phyloP scores from a whole-genome alignment of 92 coral and sea anemone genomes.

The Pocillopora meandrina region DNA sequence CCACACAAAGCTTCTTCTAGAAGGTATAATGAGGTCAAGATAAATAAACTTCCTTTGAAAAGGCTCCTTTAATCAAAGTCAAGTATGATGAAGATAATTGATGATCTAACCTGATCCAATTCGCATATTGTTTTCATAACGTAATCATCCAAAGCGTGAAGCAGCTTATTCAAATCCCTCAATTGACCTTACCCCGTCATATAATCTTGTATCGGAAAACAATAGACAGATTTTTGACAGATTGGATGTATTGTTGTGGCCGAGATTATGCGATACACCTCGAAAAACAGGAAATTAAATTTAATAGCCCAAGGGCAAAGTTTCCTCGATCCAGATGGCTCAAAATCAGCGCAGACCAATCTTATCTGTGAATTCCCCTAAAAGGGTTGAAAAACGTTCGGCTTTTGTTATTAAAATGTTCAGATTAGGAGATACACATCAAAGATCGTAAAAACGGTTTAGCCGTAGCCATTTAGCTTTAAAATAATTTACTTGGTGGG shows the following conservation, averaged over 20 bases:
- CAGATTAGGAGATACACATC: neutral
- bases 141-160: conserved; percentile 4
- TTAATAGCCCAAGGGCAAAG: conserved; percentile 24
- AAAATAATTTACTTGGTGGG: no score
- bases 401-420: neutral
- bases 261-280: conserved; percentile 4
- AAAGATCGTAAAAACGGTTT: neutral
- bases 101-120: neutral
- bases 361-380: neutral
- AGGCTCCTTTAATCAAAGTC: conserved; percentile 13
- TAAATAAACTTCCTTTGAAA: conserved; percentile 5
- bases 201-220: conserved; percentile 7
- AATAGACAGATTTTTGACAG: neutral
- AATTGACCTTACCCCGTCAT: conserved; percentile 25
- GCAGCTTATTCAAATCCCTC: conserved; percentile 22
- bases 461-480: neutral
- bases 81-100: conserved; percentile 13
- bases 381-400: neutral
- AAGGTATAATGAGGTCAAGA: neutral
- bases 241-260: neutral
- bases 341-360: neutral
- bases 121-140: conserved; percentile 20
- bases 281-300: conserved; percentile 46
- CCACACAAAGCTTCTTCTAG: neutral
- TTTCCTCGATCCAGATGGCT: conserved; percentile 13